Evolutionary conservation across 1,140 invertebrate species (phyloP).

Genomic region (Saccostrea cuccullata): DNA sequence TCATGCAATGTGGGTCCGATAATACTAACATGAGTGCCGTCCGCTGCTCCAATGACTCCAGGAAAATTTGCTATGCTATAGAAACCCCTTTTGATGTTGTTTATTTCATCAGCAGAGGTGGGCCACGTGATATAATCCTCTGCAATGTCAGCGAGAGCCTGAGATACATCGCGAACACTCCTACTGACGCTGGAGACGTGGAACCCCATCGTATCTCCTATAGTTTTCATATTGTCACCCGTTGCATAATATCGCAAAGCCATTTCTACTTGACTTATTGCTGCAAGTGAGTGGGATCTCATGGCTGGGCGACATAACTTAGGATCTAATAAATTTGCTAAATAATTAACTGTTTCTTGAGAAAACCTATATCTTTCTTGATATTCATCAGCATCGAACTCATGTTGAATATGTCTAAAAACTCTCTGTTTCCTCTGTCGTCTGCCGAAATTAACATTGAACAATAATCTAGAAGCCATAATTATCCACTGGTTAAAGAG

Average conservation of each 20-base stretch:
- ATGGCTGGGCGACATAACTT: background rate
- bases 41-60: conserved; percentile 38
- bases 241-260: conserved; percentile 26
- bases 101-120: background rate
- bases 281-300: background rate
- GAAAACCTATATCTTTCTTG: background rate
- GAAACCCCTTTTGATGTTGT: conserved; percentile 16
- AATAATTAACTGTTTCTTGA: background rate
- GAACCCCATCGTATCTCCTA: conserved; percentile 38
- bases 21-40: conserved; percentile 52
- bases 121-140: conserved; percentile 33
- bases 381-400: background rate
- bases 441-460: background rate
- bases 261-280: conserved; percentile 11
- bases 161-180: background rate
- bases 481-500: too few relatives aligned
- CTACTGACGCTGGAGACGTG: conserved; percentile 25
- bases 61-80: conserved; percentile 28
- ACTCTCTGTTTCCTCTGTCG: background rate
- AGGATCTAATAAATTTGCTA: background rate
- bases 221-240: conserved; percentile 20
- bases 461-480: background rate
- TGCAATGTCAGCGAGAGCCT: background rate
- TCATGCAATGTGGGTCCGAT: conserved; percentile 29
- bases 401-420: background rate